Evolutionary conservation across 1,140 invertebrate genomes (phyloP).

Genomic region (Adoxophyes honmai): DNA sequence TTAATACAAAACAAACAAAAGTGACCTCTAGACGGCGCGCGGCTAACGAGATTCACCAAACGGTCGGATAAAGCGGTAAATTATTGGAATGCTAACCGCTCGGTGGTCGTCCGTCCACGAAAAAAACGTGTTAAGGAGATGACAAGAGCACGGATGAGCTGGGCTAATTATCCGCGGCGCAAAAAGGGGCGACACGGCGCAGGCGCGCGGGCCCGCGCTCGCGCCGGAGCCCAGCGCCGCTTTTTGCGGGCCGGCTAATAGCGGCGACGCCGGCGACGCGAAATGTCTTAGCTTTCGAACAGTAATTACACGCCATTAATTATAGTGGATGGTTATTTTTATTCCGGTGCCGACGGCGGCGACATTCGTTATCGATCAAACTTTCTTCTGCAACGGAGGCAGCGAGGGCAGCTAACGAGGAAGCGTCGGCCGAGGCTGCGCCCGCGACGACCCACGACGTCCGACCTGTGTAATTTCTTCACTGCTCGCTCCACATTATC

Average conservation of each 20-base stretch:
- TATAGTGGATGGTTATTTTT: conserved; percentile 37
- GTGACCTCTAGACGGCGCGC: conserved; percentile 63
- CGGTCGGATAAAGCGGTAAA: conserved; percentile 73
- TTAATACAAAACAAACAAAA: conserved; percentile 76
- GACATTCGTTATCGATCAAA: conserved; percentile 37
- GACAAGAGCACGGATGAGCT: conserved; percentile 60
- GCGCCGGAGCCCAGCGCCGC: conserved; percentile 33
- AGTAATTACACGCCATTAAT: conserved; percentile 51
- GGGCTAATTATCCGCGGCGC: conserved; percentile 51
- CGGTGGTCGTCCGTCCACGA: conserved; percentile 53
- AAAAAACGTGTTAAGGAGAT: conserved; percentile 68
- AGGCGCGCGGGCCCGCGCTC: conserved; percentile 33
- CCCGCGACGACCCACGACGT: conserved; percentile 39
- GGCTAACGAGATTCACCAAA: conserved; percentile 73
- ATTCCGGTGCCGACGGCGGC: conserved; percentile 34
- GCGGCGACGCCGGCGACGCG: conserved; percentile 33
- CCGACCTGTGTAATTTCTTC: conserved; percentile 69
- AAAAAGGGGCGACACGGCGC: conserved; percentile 41
- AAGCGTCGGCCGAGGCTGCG: conserved; percentile 1
- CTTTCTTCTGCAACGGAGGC: conserved; percentile 26
- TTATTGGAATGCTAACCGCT: conserved; percentile 64
- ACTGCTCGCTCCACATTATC: conserved; percentile 68
- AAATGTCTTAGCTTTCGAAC: conserved; percentile 27
- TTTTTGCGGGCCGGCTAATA: conserved; percentile 42
- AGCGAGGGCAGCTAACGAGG: conserved; percentile 26